Evolutionary conservation across 1,140 invertebrate genomes (phyloP), one percentile per base, ranked within the genome.

Genomic region (Pectinophora gossypiella): DNA sequence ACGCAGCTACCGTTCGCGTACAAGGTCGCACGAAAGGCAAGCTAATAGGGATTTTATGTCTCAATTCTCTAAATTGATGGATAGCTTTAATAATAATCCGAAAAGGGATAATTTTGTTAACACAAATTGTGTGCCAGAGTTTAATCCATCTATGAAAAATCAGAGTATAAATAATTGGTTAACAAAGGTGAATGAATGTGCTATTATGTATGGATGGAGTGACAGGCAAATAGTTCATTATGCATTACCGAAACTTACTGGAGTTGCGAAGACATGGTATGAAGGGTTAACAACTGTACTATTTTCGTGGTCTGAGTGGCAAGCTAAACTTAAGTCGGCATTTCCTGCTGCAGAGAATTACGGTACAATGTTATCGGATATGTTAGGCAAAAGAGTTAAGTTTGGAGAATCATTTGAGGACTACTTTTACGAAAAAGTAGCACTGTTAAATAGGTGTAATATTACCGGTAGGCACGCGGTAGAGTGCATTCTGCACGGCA

Each of bases 161-260:
- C 48, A 51, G 35, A 43, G 13, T 16, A 51, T 51, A 23, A 6
- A n/a, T 9, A 42, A 23, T 23, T 51, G 48, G 48, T 19, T 51
- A 1, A 51, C 35, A 9, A 51, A 51, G 27, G 48, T 51, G 0
- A 51, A 51, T n/a, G 48, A 51, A 27, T 51, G 48, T 42, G 48
- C 48, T 9, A 19, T 20, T n/a, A 15, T 51, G 15, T 51, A 51
- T 38, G 48, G 40, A 40, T 51, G 48, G 48, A 27, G 19, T 51
- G 21, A 38, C n/a, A 21, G 36, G 19, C 48, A 51, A 43, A 43
- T 44, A 12, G 20, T 44, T 12, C 42, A 44, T 21, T 44, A 44
- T 15, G 42, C 42, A 19, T 20, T 44, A 44, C 42, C 42, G 12
- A 44, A 44, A 44, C 19, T 44, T 10, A n/a, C 1, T 9, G 42